Percentiles rank a stretch among this genome's conserved stretches.
phyloP scores from a whole-genome alignment of 1,140 invertebrate genomes.

The Anastrepha ludens region DNA sequence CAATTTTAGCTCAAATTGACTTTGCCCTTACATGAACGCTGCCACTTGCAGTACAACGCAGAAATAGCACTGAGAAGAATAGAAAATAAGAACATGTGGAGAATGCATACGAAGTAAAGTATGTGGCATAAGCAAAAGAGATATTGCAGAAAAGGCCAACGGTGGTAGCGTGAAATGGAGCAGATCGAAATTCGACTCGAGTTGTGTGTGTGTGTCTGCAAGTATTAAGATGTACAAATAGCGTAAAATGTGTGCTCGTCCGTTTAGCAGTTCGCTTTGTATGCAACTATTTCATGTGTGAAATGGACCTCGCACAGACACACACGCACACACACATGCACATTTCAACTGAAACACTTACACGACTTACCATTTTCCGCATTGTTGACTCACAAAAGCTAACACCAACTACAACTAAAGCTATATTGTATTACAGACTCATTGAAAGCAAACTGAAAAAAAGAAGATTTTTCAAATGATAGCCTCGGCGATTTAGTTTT shows the following conservation, averaged over 20 bases:
- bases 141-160: not conserved
- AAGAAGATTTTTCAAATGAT: not conserved
- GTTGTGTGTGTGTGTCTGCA: not conserved
- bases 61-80: not conserved
- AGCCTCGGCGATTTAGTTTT: not conserved
- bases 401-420: not conserved
- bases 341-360: not conserved
- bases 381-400: conserved; percentile 49
- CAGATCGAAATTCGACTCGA: not conserved
- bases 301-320: not conserved
- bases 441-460: not conserved
- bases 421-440: not conserved
- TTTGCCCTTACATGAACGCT: not conserved
- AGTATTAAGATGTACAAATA: not conserved
- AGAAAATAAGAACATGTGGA: not conserved
- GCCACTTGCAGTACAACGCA: not conserved
- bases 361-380: conserved; percentile 29
- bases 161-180: not conserved
- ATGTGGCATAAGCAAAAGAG: not conserved
- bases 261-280: not conserved
- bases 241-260: not conserved
- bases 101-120: not conserved
- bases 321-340: not conserved
- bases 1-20: conserved; percentile 35
- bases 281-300: conserved; percentile 33